These are phyloP conservation scores for Drosophila pegasa DNA, from an alignment of 2,888 invertebrate species.

Conservation along the genomic window DNA sequence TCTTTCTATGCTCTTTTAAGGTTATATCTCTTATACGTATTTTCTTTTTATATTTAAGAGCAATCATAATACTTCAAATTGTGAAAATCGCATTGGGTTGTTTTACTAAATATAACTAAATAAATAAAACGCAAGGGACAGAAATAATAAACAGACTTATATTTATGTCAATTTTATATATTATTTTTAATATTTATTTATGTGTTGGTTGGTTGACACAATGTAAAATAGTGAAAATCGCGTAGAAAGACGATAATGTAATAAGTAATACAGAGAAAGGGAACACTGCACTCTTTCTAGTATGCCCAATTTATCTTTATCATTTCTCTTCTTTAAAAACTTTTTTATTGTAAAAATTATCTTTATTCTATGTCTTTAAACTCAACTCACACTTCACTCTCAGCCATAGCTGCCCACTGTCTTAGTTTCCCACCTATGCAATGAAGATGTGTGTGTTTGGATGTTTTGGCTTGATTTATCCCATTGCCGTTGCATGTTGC, in stretches of 20 bases:
- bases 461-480: slow-evolving; percentile 62
- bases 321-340: not conserved
- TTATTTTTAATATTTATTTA: too few species aligned
- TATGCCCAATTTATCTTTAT: too few species aligned
- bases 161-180: too few species aligned
- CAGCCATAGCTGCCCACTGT: slow-evolving; percentile 9
- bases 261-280: not conserved
- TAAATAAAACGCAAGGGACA: too few species aligned
- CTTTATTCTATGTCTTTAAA: not conserved
- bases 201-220: too few species aligned
- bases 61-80: too few species aligned
- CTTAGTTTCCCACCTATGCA: slow-evolving; percentile 21
- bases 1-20: not conserved
- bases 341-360: not conserved
- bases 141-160: too few species aligned
- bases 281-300: too few species aligned
- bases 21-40: not conserved
- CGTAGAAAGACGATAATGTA: not conserved
- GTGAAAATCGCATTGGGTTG: too few species aligned
- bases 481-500: slow-evolving; percentile 14
- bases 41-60: too few species aligned
- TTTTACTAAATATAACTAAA: too few species aligned
- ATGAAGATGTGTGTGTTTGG: slow-evolving; percentile 61
- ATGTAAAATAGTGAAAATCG: not conserved
- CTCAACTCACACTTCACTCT: too few species aligned